phyloP scores from a whole-genome alignment of 2,797 vertebrate genomes.

The Sebastes reedi region DNA sequence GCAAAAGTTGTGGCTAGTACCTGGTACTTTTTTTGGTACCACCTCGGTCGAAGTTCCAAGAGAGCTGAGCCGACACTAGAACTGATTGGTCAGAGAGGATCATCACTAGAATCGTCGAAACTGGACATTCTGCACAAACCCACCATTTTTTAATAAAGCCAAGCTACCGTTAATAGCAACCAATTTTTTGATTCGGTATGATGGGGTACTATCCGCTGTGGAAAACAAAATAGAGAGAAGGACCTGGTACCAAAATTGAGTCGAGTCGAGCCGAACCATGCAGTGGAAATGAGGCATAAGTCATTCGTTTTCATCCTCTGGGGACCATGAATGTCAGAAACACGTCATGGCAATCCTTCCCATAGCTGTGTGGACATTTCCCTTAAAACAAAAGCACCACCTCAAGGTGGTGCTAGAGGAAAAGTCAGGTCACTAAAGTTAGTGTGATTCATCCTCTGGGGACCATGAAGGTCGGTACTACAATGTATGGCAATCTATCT shows the following conservation, averaged over 20 bases:
- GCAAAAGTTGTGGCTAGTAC: too few relatives aligned
- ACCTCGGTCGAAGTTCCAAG: too few relatives aligned
- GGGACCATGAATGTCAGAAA: background rate
- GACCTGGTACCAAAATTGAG: background rate
- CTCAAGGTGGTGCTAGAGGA: background rate
- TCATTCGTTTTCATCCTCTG: background rate
- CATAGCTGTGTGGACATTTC: background rate
- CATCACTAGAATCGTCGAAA: too few relatives aligned
- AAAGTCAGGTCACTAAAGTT: background rate
- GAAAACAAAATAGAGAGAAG: too few relatives aligned
- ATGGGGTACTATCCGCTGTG: background rate
- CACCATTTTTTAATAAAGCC: rapidly evolving
- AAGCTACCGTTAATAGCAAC: too few relatives aligned
- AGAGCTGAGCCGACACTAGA: too few relatives aligned
- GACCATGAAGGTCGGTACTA: background rate
- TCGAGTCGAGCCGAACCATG: background rate
- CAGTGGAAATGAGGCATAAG: too few relatives aligned
- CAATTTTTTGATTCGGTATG: background rate
- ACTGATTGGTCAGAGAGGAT: too few relatives aligned
- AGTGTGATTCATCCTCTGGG: background rate
- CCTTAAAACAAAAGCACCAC: background rate
- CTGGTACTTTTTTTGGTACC: too few relatives aligned
- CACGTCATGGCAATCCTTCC: background rate
- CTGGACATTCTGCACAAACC: too few relatives aligned
- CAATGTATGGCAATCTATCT: background rate